Evolutionary conservation across 2,888 invertebrate species (phyloP), one percentile per base, ranked within the genome.

Genomic region (Drosophila barbarae): DNA sequence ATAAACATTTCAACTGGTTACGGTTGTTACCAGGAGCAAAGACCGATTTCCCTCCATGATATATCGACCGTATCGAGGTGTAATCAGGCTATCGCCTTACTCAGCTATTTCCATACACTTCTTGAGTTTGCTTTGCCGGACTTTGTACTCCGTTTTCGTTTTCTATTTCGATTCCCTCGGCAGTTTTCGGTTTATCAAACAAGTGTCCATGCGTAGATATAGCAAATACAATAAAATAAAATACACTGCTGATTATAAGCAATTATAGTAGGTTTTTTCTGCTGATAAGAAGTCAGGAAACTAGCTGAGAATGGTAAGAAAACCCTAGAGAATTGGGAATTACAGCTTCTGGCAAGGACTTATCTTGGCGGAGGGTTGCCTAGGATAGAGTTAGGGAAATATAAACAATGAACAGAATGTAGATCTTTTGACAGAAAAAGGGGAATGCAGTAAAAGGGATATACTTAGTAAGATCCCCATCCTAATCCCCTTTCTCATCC

Each of bases 81-180:
- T 67, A 69, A 81, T 78, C 79, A 69, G 28, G 51, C 13, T 36
- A 47, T 58, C 30, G 42, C 41, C 49, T 41, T 34, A 18, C 30
- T 32, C 32, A 47, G 57, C 39, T 49, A 39, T 67, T 57, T 50
- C 58, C 55, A 61, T 49, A 38, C 46, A 36, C 30, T 26, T 35
- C 68, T 47, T 41, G 57, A 32, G 49, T 58, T n/a, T 5, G 56
- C 49, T 49, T 55, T 39, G 46, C 12, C 66, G 74, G 64, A 83
- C 77, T 77, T 80, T 72, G 72, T 52, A 71, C 32, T 47, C 42
- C 49, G 18, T 10, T 39, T 39, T 32, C 46, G 46, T 18, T 39
- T 38, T 26, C 46, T 3, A 28, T 30, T 30, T 38, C 35, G 41
- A 56, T 9, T 30, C 30, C 30, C 2, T 30, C 1, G 1, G 9